phyloP scores from a whole-genome alignment of 2,113 vertebrate genomes.

The Tragelaphus strepsiceros region DNA sequence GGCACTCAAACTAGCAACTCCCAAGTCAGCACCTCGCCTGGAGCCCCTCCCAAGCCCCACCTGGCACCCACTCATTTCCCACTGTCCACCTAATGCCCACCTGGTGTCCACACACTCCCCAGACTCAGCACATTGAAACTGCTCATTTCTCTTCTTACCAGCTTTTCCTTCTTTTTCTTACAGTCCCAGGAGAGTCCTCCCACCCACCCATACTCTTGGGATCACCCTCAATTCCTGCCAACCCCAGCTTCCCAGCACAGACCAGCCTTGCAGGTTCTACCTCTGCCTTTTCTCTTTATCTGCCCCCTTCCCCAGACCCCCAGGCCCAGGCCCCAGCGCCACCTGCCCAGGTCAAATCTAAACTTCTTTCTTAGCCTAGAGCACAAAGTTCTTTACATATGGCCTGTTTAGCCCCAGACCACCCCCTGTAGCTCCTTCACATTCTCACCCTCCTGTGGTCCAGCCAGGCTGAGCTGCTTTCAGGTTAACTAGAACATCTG shows the following conservation, averaged over 20 bases:
- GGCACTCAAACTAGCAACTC: not conserved
- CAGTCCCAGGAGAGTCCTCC: not conserved
- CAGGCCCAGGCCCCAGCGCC: not conserved
- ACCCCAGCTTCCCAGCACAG: not conserved
- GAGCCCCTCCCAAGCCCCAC: not conserved
- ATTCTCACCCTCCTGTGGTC: not conserved
- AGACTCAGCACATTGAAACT: not conserved
- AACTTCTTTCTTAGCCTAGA: not conserved
- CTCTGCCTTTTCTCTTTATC: not conserved
- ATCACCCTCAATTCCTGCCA: not conserved
- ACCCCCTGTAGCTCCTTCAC: too few relatives aligned
- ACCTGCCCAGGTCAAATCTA: not conserved
- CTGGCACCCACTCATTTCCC: not conserved
- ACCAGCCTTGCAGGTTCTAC: not conserved
- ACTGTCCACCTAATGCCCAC: not conserved
- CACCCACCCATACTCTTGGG: not conserved
- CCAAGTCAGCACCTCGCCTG: not conserved
- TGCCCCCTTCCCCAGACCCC: too few relatives aligned
- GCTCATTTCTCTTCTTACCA: not conserved
- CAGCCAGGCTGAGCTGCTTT: not conserved
- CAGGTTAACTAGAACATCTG: not conserved
- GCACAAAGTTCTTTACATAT: not conserved
- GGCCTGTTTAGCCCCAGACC: not conserved
- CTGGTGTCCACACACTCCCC: not conserved
- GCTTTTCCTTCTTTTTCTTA: not conserved